Evolutionary conservation across 1,140 invertebrate genomes (phyloP), one percentile per base, ranked within the genome.

Genomic region (Lucilia sericata): DNA sequence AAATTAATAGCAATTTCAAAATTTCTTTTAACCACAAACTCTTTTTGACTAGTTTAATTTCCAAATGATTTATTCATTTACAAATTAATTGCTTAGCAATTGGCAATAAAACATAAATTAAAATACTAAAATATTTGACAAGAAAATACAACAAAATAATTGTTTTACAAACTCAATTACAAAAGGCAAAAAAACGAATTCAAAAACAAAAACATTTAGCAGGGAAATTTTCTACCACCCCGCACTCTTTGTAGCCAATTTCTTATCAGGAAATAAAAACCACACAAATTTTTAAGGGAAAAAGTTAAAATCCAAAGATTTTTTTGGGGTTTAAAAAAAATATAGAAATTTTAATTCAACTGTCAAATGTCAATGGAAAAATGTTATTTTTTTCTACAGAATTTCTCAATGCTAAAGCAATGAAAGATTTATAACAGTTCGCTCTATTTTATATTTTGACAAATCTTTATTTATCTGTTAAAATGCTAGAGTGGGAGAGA

Each of bases 371-470:
- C 65, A 70, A 70, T 21, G 65, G 2, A 21, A 21, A 12, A 12
- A 3, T 70, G n/a, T 10, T 21, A 25, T 21, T 70, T 70, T 70
- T 25, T 21, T 25, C 21, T 70, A 7, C 42, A 42, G 42, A 3
- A 60, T 70, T 70, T 70, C 21, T 70, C n/a, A 9, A 19, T 19
- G n/a, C 19, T 9, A 21, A 21, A 4, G 21, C 2, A 21, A 21
- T 70, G n/a, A 70, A 70, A 70, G 65, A 70, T 70, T 70, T 70
- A 70, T 70, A 21, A 70, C 51, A 70, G 19, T 17, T 55, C 42
- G 42, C 17, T n/a, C 51, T 5, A 70, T 70, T 19, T 70, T 70
- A 70, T 70, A 70, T 70, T 70, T 70, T 70, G 60, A 70, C 60
- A 70, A 70, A 70, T 70, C 65, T 21, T 25, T 25, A 70, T 25